Base-by-base conservation (phyloP, 2,797 vertebrate species). In the Decapterus maruadsi region DNA sequence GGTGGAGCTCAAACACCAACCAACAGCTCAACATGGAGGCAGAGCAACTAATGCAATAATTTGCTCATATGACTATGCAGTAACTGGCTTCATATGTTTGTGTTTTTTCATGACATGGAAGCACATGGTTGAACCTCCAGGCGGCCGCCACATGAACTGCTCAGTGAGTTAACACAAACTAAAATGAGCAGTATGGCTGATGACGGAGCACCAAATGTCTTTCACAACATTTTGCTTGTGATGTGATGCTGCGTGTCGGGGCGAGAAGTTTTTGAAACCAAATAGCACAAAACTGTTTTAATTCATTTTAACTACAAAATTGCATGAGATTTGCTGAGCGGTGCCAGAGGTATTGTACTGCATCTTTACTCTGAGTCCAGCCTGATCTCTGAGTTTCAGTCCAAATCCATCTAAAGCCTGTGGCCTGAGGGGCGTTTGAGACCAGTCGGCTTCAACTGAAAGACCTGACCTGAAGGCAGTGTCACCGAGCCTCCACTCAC, bases 171-270 rank as follows among this genome's bases (percentile, higher is more conserved):
- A 7, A 51, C 66, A 75, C 68, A 69, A 54, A 75, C 61, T 17
- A n/a, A 86, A 81, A 51, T 76, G 84, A 84, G 77, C 79, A 85
- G 40, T 58, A 46, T 17, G 36, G 60, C 58, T 34, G 75, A 43
- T 72, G 81, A 84, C 73, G 9, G 67, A 58, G 31, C 83, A 77
- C 71, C 83, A 86, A 78, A 75, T 84, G 81, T 54, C 63, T 67
- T 63, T 84, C 67, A 59, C 82, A 72, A 10, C 72, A 45, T 76
- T 76, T 85, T 51, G 60, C 64, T 69, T 36, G 6, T 38, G 68
- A 73, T 59, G 68, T 46, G 53, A 56, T 34, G 29, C 19, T 40
- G 56, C 13, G 8, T 40, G 45, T 64, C 22, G 46, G 14, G 73
- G 68, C 43, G 71, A 45, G 46, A 73, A 58, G 29, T 34, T 45